Percentiles rank a stretch among this genome's conserved stretches.
phyloP scores from a whole-genome alignment of 2,797 vertebrate species.

The Darevskia mixta region DNA sequence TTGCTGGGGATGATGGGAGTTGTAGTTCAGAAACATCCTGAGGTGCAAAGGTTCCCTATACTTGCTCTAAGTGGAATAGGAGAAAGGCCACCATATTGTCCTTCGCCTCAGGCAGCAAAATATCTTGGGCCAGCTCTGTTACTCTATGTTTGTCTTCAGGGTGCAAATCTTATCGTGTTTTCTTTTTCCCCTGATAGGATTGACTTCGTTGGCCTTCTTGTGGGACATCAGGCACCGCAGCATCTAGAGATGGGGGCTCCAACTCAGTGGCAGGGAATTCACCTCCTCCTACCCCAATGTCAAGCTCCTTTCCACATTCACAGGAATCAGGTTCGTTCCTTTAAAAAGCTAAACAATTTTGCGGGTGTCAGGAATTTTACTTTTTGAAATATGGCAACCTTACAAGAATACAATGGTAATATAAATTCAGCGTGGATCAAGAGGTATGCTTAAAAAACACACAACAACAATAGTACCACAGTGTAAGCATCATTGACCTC shows the following conservation, averaged over 20 bases:
- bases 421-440: background rate
- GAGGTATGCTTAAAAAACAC: background rate
- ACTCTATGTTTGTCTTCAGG: background rate
- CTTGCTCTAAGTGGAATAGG: no score
- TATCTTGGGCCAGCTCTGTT: background rate
- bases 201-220: background rate
- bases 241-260: background rate
- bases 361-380: no score
- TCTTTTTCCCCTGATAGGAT: background rate
- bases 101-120: no score
- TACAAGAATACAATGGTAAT: background rate
- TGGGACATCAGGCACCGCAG: background rate
- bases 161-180: background rate
- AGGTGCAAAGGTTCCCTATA: no score
- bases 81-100: no score
- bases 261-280: background rate
- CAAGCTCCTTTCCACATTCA: background rate
- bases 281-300: background rate
- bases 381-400: no score
- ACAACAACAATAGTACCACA: no score
- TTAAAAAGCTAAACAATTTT: no score
- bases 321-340: background rate
- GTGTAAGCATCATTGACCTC: background rate
- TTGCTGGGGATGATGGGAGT: no score
- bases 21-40: no score